These are phyloP conservation scores for Amyelois transitella DNA, from an alignment of 1,140 invertebrate genomes.

Conservation along the genomic window DNA sequence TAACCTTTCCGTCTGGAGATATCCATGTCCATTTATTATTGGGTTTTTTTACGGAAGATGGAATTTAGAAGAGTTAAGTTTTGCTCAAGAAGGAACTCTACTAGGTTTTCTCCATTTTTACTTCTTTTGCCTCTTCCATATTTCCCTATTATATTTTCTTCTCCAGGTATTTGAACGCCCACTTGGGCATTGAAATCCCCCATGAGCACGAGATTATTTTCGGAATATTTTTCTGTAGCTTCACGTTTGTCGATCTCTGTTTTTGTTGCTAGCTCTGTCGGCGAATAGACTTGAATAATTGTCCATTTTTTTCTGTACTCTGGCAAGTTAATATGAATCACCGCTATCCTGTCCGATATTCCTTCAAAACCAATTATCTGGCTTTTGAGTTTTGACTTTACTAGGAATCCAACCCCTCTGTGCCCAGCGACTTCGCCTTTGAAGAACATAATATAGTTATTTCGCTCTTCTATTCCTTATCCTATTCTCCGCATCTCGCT, in stretches of 20 bases:
- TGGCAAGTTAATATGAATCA: slow-evolving; percentile 15
- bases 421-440: slow-evolving; percentile 25
- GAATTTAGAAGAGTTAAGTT: slow-evolving; percentile 33
- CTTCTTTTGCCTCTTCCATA: slow-evolving; percentile 28
- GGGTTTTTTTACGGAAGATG: slow-evolving; percentile 21
- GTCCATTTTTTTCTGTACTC: slow-evolving; percentile 16
- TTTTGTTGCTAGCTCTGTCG: slow-evolving; percentile 25
- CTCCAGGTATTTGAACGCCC: slow-evolving; percentile 11
- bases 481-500: slow-evolving; percentile 28
- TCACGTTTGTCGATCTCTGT: slow-evolving; percentile 11
- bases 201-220: slow-evolving; percentile 28
- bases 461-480: slow-evolving; percentile 23
- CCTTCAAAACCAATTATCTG: slow-evolving; percentile 15
- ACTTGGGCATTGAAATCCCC: slow-evolving; percentile 35
- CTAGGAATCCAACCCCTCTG: slow-evolving; percentile 27
- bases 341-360: slow-evolving; percentile 19
- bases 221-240: slow-evolving; percentile 16
- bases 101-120: slow-evolving; percentile 28
- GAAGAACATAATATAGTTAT: slow-evolving; percentile 18
- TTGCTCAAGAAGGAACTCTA: slow-evolving; percentile 24
- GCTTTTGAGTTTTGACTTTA: slow-evolving; percentile 21
- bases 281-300: slow-evolving; percentile 30
- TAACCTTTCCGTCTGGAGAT: slow-evolving; percentile 27
- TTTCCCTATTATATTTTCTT: slow-evolving; percentile 27
- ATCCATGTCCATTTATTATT: slow-evolving; percentile 36